Evolutionary conservation across 2,888 invertebrate genomes (phyloP), one percentile per base, ranked within the genome.

Genomic region (Gnatocerus cornutus): DNA sequence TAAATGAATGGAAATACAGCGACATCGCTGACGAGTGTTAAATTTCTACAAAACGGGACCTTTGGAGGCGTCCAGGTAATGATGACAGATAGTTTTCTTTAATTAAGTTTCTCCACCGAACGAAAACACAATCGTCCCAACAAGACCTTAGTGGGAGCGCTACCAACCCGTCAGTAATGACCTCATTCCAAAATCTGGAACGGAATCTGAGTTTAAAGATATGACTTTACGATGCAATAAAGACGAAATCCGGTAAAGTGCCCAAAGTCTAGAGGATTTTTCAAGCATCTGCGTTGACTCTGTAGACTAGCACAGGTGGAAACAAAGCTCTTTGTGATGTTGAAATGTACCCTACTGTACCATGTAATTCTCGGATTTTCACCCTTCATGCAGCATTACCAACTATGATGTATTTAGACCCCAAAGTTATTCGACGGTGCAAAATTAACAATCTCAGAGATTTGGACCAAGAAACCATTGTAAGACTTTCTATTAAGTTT

Each of bases 101-200:
- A 37, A 37, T 37, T n/a, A 37, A 92, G 87, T 93, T 1, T 94
- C 21, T 4, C 21, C 94, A 0, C 88, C 90, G 0, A 90, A 89
- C 74, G 94, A 94, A 82, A 92, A 94, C 79, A 82, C 91, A 37
- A 85, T 90, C 0, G 84, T 91, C 39, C 9, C 16, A 12, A 45
- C 45, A 10, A 87, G 92, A 0, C 93, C 96, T 0, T 96, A 96
- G 96, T 96, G 91, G 90, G 95, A 96, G 81, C 86, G 95, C 12
- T 96, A 96, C 83, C 95, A 96, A 83, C 94, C 94, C 0, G 90
- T 95, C 30, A 94, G 94, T 16, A 0, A 94, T 94, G 4, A 21
- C 4, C 1, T 21, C 21, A 21, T 1, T 21, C 1, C 21, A 0
- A 88, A 96, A 58, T 94, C 94, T 29, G 96, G 96, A 33, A 89